Conservation (phyloP, 2,113 vertebrate genomes). For the Cricetomys ansorgei region DNA sequence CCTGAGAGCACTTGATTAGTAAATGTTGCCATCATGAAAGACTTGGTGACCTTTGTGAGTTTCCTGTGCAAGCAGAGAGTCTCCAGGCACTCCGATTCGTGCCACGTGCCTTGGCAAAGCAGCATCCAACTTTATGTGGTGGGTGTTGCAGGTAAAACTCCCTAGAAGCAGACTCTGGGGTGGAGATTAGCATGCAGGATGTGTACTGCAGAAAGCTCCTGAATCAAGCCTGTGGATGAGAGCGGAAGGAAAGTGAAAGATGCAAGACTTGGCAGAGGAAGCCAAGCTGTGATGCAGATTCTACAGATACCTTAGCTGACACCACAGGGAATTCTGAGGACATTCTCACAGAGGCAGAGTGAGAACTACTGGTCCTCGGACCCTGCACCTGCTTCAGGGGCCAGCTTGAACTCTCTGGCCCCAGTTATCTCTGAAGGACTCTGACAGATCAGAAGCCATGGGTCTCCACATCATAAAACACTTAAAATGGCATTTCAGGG, state of each 20-base stretch:
- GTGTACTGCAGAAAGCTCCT: background rate
- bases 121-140: background rate
- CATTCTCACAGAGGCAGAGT: background rate
- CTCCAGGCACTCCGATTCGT: background rate
- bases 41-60: background rate
- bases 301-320: background rate
- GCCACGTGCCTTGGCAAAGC: background rate
- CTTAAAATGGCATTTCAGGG: background rate
- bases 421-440: background rate
- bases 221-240: background rate
- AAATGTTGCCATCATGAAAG: slow-evolving; percentile 31
- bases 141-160: background rate
- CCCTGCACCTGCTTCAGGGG: background rate
- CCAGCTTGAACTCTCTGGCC: background rate
- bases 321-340: background rate
- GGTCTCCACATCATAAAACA: background rate
- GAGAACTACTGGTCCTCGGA: background rate
- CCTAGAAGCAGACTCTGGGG: background rate
- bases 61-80: background rate
- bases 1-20: background rate
- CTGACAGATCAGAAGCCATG: background rate
- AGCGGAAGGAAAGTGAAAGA: slow-evolving; percentile 23
- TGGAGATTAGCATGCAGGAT: background rate
- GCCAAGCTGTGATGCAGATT: background rate
- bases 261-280: background rate